Conservation (phyloP, 2,888 invertebrate genomes). For the Litoditis marina region DNA sequence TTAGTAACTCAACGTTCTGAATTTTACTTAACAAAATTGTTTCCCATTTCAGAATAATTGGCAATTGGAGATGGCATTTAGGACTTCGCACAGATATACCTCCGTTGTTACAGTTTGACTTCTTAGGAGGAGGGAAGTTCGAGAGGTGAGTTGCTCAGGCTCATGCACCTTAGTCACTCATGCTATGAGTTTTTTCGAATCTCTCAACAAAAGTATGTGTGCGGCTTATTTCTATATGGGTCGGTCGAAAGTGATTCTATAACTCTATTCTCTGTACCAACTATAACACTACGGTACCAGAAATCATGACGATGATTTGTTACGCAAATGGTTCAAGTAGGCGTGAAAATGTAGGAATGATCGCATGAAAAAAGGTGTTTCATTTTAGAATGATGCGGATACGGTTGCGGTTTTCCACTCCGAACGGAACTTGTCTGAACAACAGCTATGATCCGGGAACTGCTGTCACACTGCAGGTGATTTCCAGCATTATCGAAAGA, state of each 20-base stretch:
- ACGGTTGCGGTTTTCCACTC: constrained; percentile 1
- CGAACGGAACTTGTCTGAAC: constrained; percentile 6
- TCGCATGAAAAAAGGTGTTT: no score
- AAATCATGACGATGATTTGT: no score
- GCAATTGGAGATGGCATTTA: constrained; percentile 52
- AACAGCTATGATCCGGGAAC: constrained; percentile 4
- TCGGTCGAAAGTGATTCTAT: no score
- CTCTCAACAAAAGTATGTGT: background rate
- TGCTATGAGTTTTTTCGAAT: background rate
- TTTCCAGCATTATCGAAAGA: no score
- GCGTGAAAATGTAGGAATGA: no score
- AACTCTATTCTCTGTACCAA: no score
- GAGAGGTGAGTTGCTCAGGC: background rate
- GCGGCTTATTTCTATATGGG: no score
- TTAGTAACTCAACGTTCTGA: no score
- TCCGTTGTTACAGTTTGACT: constrained; percentile 15
- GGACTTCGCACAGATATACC: constrained; percentile 9
- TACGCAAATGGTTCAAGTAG: no score
- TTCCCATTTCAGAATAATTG: constrained; percentile 31
- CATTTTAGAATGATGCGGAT: background rate
- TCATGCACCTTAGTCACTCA: background rate
- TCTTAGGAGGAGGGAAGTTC: constrained; percentile 15
- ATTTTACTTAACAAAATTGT: background rate
- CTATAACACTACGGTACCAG: no score
- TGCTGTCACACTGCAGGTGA: constrained; percentile 4